Percentiles rank a stretch among this genome's conserved stretches.
phyloP scores from a whole-genome alignment of 2,797 vertebrate species.

The Oryzias sinensis region DNA sequence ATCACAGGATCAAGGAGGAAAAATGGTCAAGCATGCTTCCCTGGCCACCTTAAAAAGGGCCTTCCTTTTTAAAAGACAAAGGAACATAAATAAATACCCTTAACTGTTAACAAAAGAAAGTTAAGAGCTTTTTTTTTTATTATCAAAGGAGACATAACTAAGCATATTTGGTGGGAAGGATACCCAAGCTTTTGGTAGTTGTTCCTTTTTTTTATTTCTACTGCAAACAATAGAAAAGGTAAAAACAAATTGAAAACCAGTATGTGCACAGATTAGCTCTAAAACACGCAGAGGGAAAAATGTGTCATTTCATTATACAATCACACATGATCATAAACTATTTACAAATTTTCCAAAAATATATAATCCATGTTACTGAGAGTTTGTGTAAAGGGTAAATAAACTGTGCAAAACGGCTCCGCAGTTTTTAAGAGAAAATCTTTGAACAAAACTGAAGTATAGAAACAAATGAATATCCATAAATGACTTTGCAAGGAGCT shows the following conservation, averaged over 20 bases:
- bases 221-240: not conserved
- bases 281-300: too few species aligned
- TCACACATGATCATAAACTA: slow-evolving; percentile 39
- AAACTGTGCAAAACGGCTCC: slow-evolving; percentile 19
- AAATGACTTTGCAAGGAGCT: slow-evolving; percentile 59
- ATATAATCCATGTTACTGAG: slow-evolving; percentile 34
- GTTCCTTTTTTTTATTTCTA: not conserved
- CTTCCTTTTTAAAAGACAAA: too few species aligned
- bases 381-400: slow-evolving; percentile 24
- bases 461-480: slow-evolving; percentile 73
- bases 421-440: slow-evolving; percentile 48
- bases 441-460: slow-evolving; percentile 59
- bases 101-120: not conserved
- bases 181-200: not conserved
- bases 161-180: not conserved
- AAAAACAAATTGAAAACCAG: too few species aligned
- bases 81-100: too few species aligned
- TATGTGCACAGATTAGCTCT: too few species aligned
- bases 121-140: not conserved
- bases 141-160: too few species aligned
- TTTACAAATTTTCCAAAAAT: slow-evolving; percentile 42
- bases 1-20: too few species aligned
- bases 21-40: too few species aligned
- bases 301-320: too few species aligned
- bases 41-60: too few species aligned